phyloP scores from a whole-genome alignment of 2,888 invertebrate genomes.

The Eristalis arbustorum region DNA sequence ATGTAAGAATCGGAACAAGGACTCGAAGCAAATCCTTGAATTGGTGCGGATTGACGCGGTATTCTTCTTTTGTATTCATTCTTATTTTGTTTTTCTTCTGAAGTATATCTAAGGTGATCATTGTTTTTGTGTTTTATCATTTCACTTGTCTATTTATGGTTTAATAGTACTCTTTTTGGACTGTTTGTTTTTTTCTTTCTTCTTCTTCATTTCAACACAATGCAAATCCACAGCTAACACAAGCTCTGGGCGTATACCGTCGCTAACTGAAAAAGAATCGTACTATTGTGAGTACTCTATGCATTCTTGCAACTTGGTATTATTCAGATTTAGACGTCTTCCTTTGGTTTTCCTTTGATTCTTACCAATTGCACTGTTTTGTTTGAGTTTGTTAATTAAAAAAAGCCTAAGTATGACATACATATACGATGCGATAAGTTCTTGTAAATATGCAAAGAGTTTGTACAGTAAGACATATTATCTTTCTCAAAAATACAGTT shows the following conservation, averaged over 20 bases:
- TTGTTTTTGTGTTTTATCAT: not conserved
- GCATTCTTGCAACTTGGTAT: conserved; percentile 43
- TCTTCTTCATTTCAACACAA: conserved; percentile 64
- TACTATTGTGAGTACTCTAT: conserved; percentile 83
- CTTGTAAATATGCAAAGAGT: conserved; percentile 6
- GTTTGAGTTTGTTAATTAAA: conserved; percentile 27
- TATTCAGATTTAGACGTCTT: conserved; percentile 35
- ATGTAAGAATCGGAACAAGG: not conserved
- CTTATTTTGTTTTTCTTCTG: not conserved
- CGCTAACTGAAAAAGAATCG: conserved; percentile 82
- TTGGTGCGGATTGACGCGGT: conserved; percentile 17
- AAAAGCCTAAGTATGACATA: not conserved
- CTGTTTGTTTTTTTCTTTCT: conserved; percentile 11
- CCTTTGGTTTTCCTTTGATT: conserved; percentile 31
- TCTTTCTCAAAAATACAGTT: not conserved
- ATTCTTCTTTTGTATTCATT: not conserved
- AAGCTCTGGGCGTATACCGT: conserved; percentile 81
- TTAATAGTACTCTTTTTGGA: conserved; percentile 32
- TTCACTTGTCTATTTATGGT: conserved; percentile 23
- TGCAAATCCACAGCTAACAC: conserved; percentile 82
- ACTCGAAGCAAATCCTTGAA: conserved; percentile 3
- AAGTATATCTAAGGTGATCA: not conserved
- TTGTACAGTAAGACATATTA: not conserved
- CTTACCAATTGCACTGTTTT: conserved; percentile 26
- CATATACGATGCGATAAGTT: conserved; percentile 1